Base-by-base conservation (phyloP, 2,113 vertebrate genomes). In the Ceuthmochares aereus region DNA sequence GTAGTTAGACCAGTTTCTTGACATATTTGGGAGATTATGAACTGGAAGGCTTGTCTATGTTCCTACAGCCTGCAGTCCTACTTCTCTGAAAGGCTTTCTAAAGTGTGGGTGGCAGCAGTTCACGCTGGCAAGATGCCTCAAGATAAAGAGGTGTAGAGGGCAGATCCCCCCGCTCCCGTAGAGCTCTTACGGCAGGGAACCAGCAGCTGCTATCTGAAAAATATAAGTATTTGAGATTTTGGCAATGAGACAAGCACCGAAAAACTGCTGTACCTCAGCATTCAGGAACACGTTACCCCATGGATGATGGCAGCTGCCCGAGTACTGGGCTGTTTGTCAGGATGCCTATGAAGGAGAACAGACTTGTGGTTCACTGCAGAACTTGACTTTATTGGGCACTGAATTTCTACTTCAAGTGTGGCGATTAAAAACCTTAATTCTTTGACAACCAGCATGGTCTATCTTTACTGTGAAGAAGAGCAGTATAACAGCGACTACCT, bases 61-160 rank as follows among this genome's bases (percentile, higher is more conserved):
- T 85, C 90, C 70, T 70, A 40, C 59, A 96, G 72, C 51, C 72
- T 86, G 59, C 72, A 77, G 82, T 95, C 85, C 88, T 87, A 36
- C 80, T 84, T 84, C 74, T 79, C 79, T 78, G 92, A 95, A 91
- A 70, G 63, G 82, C 95, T 84, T 92, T 78, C 85, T 79, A 14
- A 32, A 34, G 82, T 10, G 64, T 91, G 68, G 96, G 87, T 67
- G 90, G 90, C 90, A 93, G 90, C 68, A 93, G 93, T 94, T 97
- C 91, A 93, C 82, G 63, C 16, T 94, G 96, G 96, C 95, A 95
- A 84, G 85, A 88, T 86, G 90, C 95, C 95, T 90, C 54, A 12
- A 93, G 92, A 95, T 94, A 90, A 84, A 85, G 63, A 90, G 34
- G 85, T 80, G 68, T 86, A 80, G 27, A 91, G 78, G 75, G 73